Base-by-base conservation (phyloP, 1,140 invertebrate genomes). In the Tetragnatha versicolor region DNA sequence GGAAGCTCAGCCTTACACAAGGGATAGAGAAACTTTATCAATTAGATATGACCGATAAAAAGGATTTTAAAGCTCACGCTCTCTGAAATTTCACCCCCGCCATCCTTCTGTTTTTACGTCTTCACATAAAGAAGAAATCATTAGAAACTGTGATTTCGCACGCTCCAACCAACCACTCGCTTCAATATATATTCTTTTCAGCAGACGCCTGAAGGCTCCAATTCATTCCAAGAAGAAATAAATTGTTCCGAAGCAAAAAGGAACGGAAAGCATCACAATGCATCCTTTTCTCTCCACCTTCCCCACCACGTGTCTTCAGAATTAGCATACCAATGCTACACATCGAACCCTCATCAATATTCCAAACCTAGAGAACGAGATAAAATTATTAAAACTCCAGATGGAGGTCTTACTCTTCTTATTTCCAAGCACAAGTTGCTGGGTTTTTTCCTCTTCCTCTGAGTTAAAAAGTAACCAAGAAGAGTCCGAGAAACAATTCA, bases 361-460 rank as follows among this genome's bases (percentile, higher is more conserved):
- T 63, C 35, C 17, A 35, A 63, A 20, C 35, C 22, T 37, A 17
- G 14, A n/a, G 33, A 27, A 63, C 22, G 60, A 42, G 22, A 27
- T 39, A 39, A 42, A 63, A 63, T 63, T 63, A 63, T 63, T 37
- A 63, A 63, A 63, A 39, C 20, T 42, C 6, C 35, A 10, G 29
- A n/a, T 3, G 27, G 14, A 4, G 7, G 0, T 58, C 53, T 58
- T 58, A 14, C 6, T 31, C 14, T 14, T 17, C 53, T 33, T 58
- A 58, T 58, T 58, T 58, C 53, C 53, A 58, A n/a, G n/a, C n/a
- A 33, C 53, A 58, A 33, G 53, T 58, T 58, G 53, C 14, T 0
- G 6, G 4, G 29, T 58, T 33, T 31, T 5, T 20, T 5, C 53
- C 10, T 17, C 20, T 1, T n/a, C 3, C 53, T 1, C 14, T 20